Conservation (phyloP, 2,113 vertebrate genomes). For the Columbina picui region DNA sequence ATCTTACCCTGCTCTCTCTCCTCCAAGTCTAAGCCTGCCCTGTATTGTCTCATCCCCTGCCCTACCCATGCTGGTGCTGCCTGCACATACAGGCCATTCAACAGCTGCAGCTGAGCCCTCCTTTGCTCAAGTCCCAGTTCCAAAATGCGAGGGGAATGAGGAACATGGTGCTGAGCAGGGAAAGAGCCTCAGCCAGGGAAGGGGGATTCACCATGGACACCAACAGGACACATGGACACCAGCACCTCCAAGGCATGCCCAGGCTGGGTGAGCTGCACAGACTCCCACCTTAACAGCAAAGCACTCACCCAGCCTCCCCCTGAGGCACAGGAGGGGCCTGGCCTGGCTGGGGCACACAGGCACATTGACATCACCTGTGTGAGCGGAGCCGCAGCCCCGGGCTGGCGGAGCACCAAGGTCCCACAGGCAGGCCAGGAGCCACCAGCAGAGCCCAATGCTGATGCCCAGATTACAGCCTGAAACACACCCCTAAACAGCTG, state of each 20-base stretch:
- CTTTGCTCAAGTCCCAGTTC: background rate
- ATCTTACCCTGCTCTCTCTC: fast-evolving
- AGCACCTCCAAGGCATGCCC: fast-evolving
- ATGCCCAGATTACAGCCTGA: background rate
- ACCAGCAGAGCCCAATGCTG: fast-evolving
- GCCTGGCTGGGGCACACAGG: background rate
- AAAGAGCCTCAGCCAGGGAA: background rate
- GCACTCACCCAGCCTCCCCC: fast-evolving
- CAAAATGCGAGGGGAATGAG: background rate
- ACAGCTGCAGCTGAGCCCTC: fast-evolving
- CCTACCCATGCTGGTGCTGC: background rate
- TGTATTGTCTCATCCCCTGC: fast-evolving
- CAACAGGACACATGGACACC: fast-evolving
- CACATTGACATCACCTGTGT: fast-evolving
- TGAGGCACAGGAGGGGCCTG: background rate
- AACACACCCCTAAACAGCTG: fast-evolving
- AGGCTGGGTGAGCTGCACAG: background rate
- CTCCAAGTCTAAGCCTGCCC: background rate
- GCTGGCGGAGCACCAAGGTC: background rate
- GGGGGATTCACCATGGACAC: background rate
- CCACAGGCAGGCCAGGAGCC: background rate
- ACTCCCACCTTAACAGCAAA: background rate
- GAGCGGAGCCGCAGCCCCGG: background rate
- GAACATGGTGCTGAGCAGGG: background rate
- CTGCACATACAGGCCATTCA: fast-evolving